Evolutionary conservation across 2,888 invertebrate genomes (phyloP).

Genomic region (Tineola bisselliella): DNA sequence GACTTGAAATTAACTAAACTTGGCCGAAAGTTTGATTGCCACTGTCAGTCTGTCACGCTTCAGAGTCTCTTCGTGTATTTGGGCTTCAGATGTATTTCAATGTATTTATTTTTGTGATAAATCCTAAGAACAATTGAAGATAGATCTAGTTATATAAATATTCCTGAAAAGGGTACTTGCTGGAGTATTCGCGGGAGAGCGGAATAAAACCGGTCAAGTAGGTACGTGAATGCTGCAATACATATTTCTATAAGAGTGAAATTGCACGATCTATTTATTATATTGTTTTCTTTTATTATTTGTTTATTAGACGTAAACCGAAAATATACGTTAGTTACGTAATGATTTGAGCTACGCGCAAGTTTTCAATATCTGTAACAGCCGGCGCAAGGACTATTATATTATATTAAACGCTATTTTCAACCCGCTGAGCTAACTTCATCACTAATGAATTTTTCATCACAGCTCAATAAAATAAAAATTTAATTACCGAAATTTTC

Average conservation of each 20-base stretch:
- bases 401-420: background rate
- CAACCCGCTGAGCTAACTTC: background rate
- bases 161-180: background rate
- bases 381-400: background rate
- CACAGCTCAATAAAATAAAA: background rate
- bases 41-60: background rate
- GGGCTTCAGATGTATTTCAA: background rate
- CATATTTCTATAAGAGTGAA: background rate
- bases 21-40: background rate
- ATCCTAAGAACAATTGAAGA: too few species aligned
- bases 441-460: background rate
- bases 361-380: background rate
- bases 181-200: background rate
- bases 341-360: background rate
- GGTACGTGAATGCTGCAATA: background rate
- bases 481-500: background rate
- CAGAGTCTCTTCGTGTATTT: too few species aligned
- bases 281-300: too few species aligned
- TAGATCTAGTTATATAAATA: too few species aligned
- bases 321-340: too few species aligned
- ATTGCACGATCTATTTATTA: background rate
- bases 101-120: too few species aligned
- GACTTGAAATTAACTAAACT: background rate
- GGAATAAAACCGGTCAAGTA: conserved; percentile 1
- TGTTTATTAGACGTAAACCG: too few species aligned